Percentiles rank a stretch among this genome's conserved stretches.
These are phyloP conservation scores for Nesoenas mayeri DNA, from an alignment of 2,113 vertebrate species.

Conservation along the genomic window DNA sequence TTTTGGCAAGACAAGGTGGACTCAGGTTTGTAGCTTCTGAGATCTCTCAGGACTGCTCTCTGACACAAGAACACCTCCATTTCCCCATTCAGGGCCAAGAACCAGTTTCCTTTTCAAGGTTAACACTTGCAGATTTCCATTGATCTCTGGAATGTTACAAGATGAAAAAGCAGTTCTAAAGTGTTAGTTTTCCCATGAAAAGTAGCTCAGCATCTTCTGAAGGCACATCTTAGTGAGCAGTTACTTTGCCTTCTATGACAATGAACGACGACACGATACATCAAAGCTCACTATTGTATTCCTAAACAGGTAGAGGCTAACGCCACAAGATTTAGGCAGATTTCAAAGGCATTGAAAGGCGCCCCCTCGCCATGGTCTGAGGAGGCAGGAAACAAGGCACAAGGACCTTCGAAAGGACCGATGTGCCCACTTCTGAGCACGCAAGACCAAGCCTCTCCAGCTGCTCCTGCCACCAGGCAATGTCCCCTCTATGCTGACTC, in stretches of 20 bases:
- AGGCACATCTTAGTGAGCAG: neutral
- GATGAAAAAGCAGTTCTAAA: neutral
- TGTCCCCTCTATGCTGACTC: neutral
- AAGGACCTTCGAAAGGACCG: neutral
- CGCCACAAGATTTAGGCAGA: neutral
- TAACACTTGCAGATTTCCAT: neutral
- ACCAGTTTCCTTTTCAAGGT: neutral
- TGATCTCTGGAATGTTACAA: neutral
- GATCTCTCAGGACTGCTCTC: neutral
- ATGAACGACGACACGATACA: neutral
- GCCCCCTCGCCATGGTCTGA: neutral
- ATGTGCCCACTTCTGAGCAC: neutral
- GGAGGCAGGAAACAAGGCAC: neutral
- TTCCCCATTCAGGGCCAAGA: neutral
- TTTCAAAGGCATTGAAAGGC: neutral
- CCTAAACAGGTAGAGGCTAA: neutral
- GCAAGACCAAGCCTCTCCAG: neutral
- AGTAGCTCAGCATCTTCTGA: neutral
- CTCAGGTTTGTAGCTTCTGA: neutral
- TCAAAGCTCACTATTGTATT: fast-evolving
- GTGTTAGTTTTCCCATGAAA: neutral
- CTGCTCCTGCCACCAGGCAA: neutral
- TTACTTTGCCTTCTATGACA: neutral
- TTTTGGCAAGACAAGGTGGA: neutral
- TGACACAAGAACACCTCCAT: neutral